These are phyloP conservation scores for Campylomormyrus tamandua DNA, from an alignment of 2,113 vertebrate genomes.

Conservation along the genomic window DNA sequence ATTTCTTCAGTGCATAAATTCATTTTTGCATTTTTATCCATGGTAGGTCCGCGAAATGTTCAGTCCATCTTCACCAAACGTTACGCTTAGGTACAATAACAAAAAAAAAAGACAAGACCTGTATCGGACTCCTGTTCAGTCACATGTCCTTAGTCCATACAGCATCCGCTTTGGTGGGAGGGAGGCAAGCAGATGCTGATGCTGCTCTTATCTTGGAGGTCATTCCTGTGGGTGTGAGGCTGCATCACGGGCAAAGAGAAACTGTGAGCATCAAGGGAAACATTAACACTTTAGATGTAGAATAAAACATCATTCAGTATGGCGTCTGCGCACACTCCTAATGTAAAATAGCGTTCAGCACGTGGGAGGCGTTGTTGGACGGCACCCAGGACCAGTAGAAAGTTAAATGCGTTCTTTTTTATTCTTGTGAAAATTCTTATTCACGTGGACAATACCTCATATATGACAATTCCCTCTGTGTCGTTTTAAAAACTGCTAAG, in stretches of 20 bases:
- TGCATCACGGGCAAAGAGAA: constrained; percentile 6
- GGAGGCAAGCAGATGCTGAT: constrained; percentile 16
- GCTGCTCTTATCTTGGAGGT: background rate
- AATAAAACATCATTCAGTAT: constrained; percentile 25
- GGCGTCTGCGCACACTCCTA: constrained; percentile 1
- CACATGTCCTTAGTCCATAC: constrained; percentile 22
- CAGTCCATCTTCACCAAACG: constrained; percentile 34
- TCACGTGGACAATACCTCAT: constrained; percentile 36
- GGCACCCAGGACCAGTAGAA: constrained; percentile 23
- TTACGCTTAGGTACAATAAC: constrained; percentile 42
- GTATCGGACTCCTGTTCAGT: constrained; percentile 33
- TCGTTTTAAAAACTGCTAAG: constrained; percentile 19
- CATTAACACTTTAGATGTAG: constrained; percentile 31
- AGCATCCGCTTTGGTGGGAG: constrained; percentile 13
- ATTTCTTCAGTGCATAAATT: constrained; percentile 53
- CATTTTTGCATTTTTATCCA: constrained; percentile 39
- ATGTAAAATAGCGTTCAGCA: constrained; percentile 12
- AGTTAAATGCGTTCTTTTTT: background rate
- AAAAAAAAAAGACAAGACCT: constrained; percentile 31
- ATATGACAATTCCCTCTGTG: constrained; percentile 17
- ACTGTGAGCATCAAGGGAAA: constrained; percentile 29
- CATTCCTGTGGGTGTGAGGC: constrained; percentile 26
- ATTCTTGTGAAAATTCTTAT: constrained; percentile 1
- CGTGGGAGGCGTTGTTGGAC: background rate
- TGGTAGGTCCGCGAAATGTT: constrained; percentile 35